phyloP scores from a whole-genome alignment of 1,140 invertebrate genomes.

The Neoseiulus cucumeris region DNA sequence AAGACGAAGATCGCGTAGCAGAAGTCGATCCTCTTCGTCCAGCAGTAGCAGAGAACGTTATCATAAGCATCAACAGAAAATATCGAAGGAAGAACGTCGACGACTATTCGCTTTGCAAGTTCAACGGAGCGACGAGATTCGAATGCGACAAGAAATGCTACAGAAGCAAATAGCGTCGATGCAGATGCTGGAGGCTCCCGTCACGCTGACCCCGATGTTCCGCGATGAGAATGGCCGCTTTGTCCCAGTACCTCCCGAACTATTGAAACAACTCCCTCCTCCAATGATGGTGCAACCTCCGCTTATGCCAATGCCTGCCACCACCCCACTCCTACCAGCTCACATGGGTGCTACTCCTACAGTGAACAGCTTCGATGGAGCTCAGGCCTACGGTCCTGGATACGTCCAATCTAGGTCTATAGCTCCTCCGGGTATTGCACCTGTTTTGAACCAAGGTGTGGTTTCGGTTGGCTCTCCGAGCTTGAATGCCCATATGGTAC shows the following conservation, averaged over 20 bases:
- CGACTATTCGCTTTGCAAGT: slow-evolving; percentile 51
- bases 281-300: slow-evolving; percentile 13
- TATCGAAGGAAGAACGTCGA: slow-evolving; percentile 40
- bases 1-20: not conserved
- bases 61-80: slow-evolving; percentile 27
- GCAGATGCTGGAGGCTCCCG: not conserved
- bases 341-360: slow-evolving; percentile 9
- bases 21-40: not conserved
- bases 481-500: too few relatives aligned
- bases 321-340: slow-evolving; percentile 33
- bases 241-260: slow-evolving; percentile 13
- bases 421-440: not conserved
- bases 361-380: too few relatives aligned
- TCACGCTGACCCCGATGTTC: slow-evolving; percentile 6
- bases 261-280: slow-evolving; percentile 12
- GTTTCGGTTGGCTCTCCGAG: too few relatives aligned
- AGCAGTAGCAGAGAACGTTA: slow-evolving; percentile 30
- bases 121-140: slow-evolving; percentile 37
- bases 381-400: too few relatives aligned
- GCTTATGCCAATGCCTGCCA: slow-evolving; percentile 8
- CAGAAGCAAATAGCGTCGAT: slow-evolving; percentile 18
- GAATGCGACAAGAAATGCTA: slow-evolving; percentile 17
- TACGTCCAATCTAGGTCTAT: too few relatives aligned
- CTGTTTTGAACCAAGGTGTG: too few relatives aligned
- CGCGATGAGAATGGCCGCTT: not conserved